A percentile compares a stretch with the other conserved stretches of the same genome.
Evolutionary conservation across 1,140 invertebrate species (phyloP).

Genomic region (Drosophila repleta): DNA sequence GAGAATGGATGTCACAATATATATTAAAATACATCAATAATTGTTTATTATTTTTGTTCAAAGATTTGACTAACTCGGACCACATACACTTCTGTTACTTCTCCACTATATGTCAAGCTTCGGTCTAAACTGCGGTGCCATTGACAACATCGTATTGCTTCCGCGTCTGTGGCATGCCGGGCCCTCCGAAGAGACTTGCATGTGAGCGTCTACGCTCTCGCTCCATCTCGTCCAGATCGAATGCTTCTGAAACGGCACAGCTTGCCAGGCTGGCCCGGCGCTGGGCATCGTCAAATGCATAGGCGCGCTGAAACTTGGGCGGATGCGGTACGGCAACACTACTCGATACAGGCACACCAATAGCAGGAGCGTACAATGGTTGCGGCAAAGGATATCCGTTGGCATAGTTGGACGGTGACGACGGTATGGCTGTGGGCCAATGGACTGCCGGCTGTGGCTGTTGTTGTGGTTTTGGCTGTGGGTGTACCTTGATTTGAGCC

Average conservation of each 20-base stretch:
- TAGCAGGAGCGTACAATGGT: slow-evolving; percentile 31
- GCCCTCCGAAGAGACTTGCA: slow-evolving; percentile 69
- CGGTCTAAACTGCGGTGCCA: slow-evolving; percentile 78
- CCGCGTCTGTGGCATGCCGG: slow-evolving; percentile 11
- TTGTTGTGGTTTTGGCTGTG: too few species aligned
- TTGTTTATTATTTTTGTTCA: too few species aligned
- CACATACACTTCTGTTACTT: too few species aligned
- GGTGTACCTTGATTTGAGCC: slow-evolving; percentile 11
- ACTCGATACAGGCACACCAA: slow-evolving; percentile 11
- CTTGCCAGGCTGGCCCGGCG: slow-evolving; percentile 64
- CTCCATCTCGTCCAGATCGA: slow-evolving; percentile 81
- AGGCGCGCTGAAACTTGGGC: slow-evolving; percentile 71
- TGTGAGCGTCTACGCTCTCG: slow-evolving; percentile 78
- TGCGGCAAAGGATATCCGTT: slow-evolving; percentile 48
- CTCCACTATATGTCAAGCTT: too few species aligned
- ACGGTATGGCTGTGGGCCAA: slow-evolving; percentile 80
- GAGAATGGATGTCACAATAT: too few species aligned
- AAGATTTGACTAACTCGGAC: too few species aligned
- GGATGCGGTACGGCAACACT: slow-evolving; percentile 16
- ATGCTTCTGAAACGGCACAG: slow-evolving; percentile 55
- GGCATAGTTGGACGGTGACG: slow-evolving; percentile 73
- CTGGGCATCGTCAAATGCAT: slow-evolving; percentile 76
- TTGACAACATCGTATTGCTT: slow-evolving; percentile 77
- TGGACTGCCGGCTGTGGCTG: slow-evolving; percentile 48
- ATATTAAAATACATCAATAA: too few species aligned